Evolutionary conservation across 2,797 vertebrate genomes (phyloP), one percentile per base, ranked within the genome.

Genomic region (Spinus olivaceus): DNA sequence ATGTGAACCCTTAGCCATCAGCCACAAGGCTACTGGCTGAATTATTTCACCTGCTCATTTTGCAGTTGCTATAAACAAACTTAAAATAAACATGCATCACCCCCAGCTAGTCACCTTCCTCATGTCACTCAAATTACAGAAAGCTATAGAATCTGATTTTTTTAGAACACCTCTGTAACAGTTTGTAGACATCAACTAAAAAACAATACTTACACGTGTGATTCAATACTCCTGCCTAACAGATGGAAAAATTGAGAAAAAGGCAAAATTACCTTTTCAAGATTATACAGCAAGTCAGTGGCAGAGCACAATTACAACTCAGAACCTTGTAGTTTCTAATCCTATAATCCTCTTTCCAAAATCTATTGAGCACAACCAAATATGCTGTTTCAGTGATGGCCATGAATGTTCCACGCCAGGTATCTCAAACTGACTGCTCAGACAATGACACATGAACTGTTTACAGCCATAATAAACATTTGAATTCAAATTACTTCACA

Each of bases 271-370:
- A 39, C 60, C 46, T 89, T 77, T 41, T 46, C 57, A 77, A 33
- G 60, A 81, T 71, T 78, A 81, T 42, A 80, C n/a, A 92, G 44
- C 28, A 60, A 73, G 27, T 53, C 71, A 81, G 4, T 10, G 19
- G 70, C 22, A 89, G 60, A 86, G 22, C 6, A 91, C 56, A 93
- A 63, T 50, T 76, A 51, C 60, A 90, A 21, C 50, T 85, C 71
- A 71, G 50, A 90, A 14, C 19, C 60, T 91, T 57, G 51, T 73
- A 22, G 51, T 64, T 91, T 85, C 56, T 89, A 93, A 92, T 56
- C 71, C 89, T 56, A 35, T 85, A 85, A 91, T 86, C 74, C 67
- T 89, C 81, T 71, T 92, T 82, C 49, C 67, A 91, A 82, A 91
- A 82, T 82, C 92, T 80, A 60, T 82, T 77, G 82, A 71, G 49